phyloP scores from a whole-genome alignment of 1,140 invertebrate species.

The Sogatella furcifera region DNA sequence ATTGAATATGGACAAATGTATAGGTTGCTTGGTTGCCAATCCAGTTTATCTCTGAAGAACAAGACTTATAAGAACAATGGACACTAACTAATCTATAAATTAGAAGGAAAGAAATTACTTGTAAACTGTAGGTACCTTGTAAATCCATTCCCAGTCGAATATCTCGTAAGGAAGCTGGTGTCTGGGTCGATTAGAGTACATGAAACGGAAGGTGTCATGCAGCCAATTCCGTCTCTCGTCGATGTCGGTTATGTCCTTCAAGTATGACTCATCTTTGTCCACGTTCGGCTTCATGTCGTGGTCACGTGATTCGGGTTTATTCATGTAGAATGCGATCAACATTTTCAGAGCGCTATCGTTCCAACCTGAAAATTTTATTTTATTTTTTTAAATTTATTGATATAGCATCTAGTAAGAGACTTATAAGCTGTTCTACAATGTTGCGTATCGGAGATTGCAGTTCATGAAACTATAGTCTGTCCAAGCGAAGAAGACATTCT shows the following conservation, averaged over 20 bases:
- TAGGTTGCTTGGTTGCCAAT: too few relatives aligned
- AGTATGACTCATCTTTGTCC: conserved; percentile 39
- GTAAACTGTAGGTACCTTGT: conserved; percentile 17
- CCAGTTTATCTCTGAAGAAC: too few relatives aligned
- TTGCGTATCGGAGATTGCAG: too few relatives aligned
- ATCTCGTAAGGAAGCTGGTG: conserved; percentile 21
- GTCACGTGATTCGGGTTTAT: conserved; percentile 48
- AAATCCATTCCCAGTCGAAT: conserved; percentile 27
- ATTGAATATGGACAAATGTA: too few relatives aligned
- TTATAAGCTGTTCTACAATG: too few relatives aligned
- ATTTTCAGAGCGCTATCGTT: conserved; percentile 69
- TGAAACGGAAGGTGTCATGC: conserved; percentile 52
- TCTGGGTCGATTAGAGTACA: conserved; percentile 45
- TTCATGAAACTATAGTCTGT: too few relatives aligned
- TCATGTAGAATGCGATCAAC: conserved; percentile 63
- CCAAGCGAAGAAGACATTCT: too few relatives aligned
- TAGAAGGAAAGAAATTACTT: too few relatives aligned
- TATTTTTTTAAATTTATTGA: too few relatives aligned
- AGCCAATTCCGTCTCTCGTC: conserved; percentile 55
- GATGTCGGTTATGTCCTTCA: conserved; percentile 53
- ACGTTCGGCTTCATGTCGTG: conserved; percentile 65
- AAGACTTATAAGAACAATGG: too few relatives aligned
- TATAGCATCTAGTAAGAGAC: too few relatives aligned
- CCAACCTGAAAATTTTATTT: conserved; percentile 41
- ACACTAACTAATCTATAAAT: too few relatives aligned